These are phyloP conservation scores for Drosophila buzzatii DNA, from an alignment of 2,888 invertebrate genomes.

Conservation along the genomic window DNA sequence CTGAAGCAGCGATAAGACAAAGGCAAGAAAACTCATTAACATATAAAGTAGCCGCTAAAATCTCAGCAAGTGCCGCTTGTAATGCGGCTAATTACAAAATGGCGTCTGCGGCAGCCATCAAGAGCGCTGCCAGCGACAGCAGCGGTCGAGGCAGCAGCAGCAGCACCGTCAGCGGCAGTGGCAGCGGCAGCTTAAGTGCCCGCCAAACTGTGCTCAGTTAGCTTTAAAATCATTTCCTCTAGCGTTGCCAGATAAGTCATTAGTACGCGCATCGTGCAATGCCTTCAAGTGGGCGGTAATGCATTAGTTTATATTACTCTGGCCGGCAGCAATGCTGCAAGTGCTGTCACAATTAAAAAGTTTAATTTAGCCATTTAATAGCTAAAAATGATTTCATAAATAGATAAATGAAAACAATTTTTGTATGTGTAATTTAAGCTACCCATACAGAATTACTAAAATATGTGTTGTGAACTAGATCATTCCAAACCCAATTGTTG, in stretches of 20 bases:
- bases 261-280: constrained; percentile 43
- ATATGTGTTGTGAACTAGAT: no score
- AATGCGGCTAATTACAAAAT: constrained; percentile 73
- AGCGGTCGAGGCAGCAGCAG: constrained; percentile 10
- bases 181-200: constrained; percentile 49
- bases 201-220: constrained; percentile 47
- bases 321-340: not conserved
- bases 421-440: not conserved
- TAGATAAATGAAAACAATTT: no score
- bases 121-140: constrained; percentile 21
- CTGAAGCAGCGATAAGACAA: constrained; percentile 46
- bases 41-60: constrained; percentile 75
- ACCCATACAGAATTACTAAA: not conserved
- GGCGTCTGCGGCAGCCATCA: constrained; percentile 36
- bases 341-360: not conserved
- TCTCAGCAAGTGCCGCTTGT: constrained; percentile 58
- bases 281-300: constrained; percentile 24
- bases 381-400: not conserved
- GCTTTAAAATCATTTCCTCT: constrained; percentile 64
- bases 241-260: constrained; percentile 60
- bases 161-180: constrained; percentile 16
- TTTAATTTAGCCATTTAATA: no score
- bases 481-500: no score
- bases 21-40: constrained; percentile 74
- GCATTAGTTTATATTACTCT: constrained; percentile 24